phyloP scores from a whole-genome alignment of 2,888 invertebrate genomes.

The Heliconius sara region DNA sequence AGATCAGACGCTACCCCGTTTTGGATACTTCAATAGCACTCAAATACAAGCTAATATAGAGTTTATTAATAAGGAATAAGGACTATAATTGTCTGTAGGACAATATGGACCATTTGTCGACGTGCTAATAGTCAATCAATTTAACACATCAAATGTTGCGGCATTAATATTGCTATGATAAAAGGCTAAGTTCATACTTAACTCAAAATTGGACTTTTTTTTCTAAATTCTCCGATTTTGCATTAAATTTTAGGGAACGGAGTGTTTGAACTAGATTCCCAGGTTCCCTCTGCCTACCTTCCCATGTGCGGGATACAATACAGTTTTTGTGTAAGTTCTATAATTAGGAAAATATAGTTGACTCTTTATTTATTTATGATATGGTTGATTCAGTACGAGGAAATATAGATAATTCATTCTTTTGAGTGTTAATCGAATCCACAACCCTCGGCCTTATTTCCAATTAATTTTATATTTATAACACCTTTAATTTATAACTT shows the following conservation, averaged over 20 bases:
- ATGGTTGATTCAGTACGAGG: too few species aligned
- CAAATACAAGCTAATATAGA: background rate
- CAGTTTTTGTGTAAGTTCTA: too few species aligned
- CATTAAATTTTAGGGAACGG: too few species aligned
- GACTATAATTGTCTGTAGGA: background rate
- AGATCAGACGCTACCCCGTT: constrained; percentile 33
- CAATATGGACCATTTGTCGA: constrained; percentile 29
- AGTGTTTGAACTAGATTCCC: too few species aligned
- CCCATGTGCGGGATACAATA: too few species aligned
- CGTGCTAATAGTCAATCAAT: constrained; percentile 44
- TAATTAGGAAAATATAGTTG: too few species aligned
- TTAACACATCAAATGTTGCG: constrained; percentile 46
- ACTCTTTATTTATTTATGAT: too few species aligned
- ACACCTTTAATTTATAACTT: background rate
- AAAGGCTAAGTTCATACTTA: constrained; percentile 32
- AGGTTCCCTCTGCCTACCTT: too few species aligned
- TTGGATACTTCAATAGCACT: constrained; percentile 33
- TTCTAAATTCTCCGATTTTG: background rate
- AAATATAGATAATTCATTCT: too few species aligned
- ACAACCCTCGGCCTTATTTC: too few species aligned
- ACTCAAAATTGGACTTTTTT: background rate
- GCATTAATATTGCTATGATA: constrained; percentile 30
- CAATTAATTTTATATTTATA: too few species aligned
- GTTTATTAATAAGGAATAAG: background rate
- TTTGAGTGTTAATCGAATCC: too few species aligned